Evolutionary conservation across 2,113 vertebrate genomes (phyloP).

Genomic region (Platysteira castanea): DNA sequence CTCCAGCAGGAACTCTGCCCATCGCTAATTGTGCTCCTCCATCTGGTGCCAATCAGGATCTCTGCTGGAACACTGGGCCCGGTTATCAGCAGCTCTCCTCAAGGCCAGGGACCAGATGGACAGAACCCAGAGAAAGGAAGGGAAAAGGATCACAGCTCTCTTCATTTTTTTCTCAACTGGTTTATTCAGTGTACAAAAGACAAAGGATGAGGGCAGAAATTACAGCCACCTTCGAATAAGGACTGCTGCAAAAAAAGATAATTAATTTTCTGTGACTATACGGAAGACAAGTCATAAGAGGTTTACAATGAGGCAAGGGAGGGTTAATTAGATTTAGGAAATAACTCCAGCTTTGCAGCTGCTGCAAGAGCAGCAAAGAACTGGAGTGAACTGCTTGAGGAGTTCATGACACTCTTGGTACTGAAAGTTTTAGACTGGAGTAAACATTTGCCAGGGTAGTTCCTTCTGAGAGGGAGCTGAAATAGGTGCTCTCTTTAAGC

Average conservation of each 20-base stretch:
- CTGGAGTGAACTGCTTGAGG: background rate
- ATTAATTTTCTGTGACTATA: background rate
- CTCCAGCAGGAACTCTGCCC: background rate
- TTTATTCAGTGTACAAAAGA: constrained; percentile 26
- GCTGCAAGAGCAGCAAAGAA: background rate
- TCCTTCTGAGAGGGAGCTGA: background rate
- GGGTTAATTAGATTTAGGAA: background rate
- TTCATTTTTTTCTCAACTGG: background rate
- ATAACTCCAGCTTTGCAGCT: background rate
- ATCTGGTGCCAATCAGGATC: background rate
- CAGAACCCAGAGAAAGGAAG: background rate
- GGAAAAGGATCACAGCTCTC: background rate
- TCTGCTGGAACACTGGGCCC: background rate
- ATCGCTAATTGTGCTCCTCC: background rate
- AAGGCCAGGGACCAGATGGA: background rate
- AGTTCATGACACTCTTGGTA: background rate
- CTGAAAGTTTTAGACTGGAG: background rate
- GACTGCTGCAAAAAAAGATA: background rate
- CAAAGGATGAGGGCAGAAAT: background rate
- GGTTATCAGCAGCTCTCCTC: background rate
- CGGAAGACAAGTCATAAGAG: background rate
- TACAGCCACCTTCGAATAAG: background rate
- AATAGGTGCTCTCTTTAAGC: background rate
- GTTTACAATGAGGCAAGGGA: background rate
- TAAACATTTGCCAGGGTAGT: background rate